Conservation (phyloP, 2,797 vertebrate genomes). For the Protonibea diacanthus region DNA sequence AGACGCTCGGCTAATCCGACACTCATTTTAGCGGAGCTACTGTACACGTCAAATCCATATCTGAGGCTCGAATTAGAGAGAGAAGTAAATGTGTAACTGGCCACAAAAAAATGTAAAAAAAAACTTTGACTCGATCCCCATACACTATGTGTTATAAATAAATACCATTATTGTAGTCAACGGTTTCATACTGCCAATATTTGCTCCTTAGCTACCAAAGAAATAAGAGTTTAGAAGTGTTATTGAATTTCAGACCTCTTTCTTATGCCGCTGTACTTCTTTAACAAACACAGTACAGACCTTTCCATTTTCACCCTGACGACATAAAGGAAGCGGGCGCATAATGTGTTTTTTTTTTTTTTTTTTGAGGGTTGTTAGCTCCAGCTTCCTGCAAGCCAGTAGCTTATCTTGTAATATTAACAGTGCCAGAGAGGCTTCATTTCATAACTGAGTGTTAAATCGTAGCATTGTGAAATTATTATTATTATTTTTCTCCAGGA, state of each 20-base stretch:
- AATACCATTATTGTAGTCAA: not conserved
- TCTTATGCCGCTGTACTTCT: not conserved
- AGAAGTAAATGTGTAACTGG: too few species aligned
- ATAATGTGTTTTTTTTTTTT: slow-evolving; percentile 45
- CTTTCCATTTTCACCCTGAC: slow-evolving; percentile 38
- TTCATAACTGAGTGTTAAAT: slow-evolving; percentile 45
- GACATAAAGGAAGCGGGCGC: slow-evolving; percentile 33
- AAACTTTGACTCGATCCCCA: slow-evolving; percentile 19
- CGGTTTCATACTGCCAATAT: not conserved
- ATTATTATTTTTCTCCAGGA: not conserved
- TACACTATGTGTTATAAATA: not conserved
- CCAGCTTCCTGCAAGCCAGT: slow-evolving; percentile 15
- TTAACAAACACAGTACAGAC: not conserved
- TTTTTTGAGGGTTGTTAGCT: slow-evolving; percentile 46
- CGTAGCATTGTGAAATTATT: slow-evolving; percentile 1
- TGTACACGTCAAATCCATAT: slow-evolving; percentile 17
- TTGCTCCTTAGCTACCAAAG: slow-evolving; percentile 5
- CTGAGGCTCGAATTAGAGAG: not conserved
- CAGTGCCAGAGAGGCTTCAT: slow-evolving; percentile 36
- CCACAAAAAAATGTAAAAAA: slow-evolving; percentile 11
- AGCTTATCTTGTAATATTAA: slow-evolving; percentile 55
- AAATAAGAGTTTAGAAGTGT: slow-evolving; percentile 3
- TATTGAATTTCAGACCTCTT: slow-evolving; percentile 8
- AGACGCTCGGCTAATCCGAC: slow-evolving; percentile 39
- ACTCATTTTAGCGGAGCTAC: slow-evolving; percentile 28